Conservation (phyloP, 1,140 invertebrate species). For the Popillia japonica region DNA sequence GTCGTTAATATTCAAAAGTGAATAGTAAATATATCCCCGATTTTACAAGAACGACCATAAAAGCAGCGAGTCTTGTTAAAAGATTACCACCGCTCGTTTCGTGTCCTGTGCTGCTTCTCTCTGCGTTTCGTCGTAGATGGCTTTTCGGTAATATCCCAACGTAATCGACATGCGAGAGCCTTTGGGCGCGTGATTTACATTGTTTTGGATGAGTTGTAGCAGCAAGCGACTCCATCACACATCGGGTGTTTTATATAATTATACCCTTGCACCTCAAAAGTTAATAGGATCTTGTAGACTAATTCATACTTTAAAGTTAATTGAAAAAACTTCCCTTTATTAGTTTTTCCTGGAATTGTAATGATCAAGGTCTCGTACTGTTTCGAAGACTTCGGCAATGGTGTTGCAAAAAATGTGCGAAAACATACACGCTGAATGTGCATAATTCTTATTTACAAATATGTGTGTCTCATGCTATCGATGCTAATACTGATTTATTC, state of each 20-base stretch:
- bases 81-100: conserved; percentile 28
- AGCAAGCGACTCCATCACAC: conserved; percentile 1
- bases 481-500: too few relatives aligned
- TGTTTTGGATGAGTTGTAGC: conserved; percentile 8
- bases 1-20: conserved; percentile 43
- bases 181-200: conserved; percentile 29
- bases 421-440: too few relatives aligned
- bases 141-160: background rate
- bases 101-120: background rate
- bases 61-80: conserved; percentile 34
- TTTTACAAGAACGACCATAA: conserved; percentile 33
- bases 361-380: background rate
- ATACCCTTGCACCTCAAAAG: background rate
- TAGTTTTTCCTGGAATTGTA: background rate
- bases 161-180: conserved; percentile 26
- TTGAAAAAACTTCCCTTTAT: background rate
- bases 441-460: too few relatives aligned
- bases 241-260: conserved; percentile 28
- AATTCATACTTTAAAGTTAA: background rate
- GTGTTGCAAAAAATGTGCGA: too few relatives aligned
- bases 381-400: too few relatives aligned
- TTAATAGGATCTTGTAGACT: background rate
- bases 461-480: too few relatives aligned
- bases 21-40: conserved; percentile 39
- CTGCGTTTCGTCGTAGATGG: background rate